Evolutionary conservation across 2,113 vertebrate genomes (phyloP).

Genomic region (Hassar affinis): DNA sequence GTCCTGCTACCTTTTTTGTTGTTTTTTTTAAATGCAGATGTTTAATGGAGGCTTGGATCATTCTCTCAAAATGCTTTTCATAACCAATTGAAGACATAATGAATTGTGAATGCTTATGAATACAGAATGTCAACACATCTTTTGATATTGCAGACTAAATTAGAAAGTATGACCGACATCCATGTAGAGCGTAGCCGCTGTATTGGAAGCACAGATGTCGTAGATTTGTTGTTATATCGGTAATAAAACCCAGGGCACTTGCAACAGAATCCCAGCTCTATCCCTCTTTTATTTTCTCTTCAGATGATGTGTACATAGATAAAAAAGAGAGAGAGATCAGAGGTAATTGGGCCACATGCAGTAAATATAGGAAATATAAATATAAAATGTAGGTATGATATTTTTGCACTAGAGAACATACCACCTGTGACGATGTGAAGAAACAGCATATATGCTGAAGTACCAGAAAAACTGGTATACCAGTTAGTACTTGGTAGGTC

Average conservation of each 20-base stretch:
- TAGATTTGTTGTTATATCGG: constrained; percentile 33
- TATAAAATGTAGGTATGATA: not conserved
- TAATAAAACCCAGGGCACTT: not conserved
- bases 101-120: not conserved
- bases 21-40: constrained; percentile 5
- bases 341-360: constrained; percentile 34
- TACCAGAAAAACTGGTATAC: too few species aligned
- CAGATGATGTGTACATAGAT: constrained; percentile 13
- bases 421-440: too few species aligned
- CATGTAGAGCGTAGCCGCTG: not conserved
- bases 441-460: too few species aligned
- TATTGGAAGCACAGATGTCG: constrained; percentile 2
- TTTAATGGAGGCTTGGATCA: constrained; percentile 8
- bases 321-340: constrained; percentile 45
- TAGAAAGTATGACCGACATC: not conserved
- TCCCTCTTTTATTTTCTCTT: not conserved
- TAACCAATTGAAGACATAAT: constrained; percentile 12
- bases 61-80: not conserved
- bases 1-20: constrained; percentile 13
- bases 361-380: not conserved
- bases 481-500: too few species aligned
- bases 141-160: constrained; percentile 8
- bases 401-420: not conserved
- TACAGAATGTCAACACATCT: not conserved
- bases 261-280: too few species aligned